phyloP scores from a whole-genome alignment of 2,888 invertebrate species.

The Auanema freiburgensis region DNA sequence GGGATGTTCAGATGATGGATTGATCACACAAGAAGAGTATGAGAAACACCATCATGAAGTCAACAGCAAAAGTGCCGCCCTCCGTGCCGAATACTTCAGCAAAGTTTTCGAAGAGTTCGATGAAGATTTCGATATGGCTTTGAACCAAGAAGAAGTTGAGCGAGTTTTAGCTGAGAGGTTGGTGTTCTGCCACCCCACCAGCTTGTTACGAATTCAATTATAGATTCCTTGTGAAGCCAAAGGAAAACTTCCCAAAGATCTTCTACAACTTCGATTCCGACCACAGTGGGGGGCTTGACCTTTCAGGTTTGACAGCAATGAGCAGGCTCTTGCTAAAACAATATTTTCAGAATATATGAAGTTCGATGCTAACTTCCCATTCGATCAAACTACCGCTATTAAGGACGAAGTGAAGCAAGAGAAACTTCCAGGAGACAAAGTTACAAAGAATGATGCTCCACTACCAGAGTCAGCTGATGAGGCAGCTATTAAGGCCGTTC shows the following conservation, averaged over 20 bases:
- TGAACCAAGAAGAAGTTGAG: conserved; percentile 47
- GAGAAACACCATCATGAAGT: conserved; percentile 50
- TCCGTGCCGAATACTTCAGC: conserved; percentile 53
- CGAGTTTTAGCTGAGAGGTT: conserved; percentile 44
- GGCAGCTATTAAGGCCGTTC: conserved; percentile 35
- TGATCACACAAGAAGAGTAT: conserved; percentile 48
- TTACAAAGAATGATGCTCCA: not conserved
- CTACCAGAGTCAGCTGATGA: conserved; percentile 22
- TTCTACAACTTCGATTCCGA: conserved; percentile 52
- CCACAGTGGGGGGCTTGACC: conserved; percentile 51
- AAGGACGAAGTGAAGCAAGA: conserved; percentile 13
- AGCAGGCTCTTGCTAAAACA: not conserved
- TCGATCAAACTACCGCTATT: conserved; percentile 52
- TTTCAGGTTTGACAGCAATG: conserved; percentile 11
- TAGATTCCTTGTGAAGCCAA: conserved; percentile 52
- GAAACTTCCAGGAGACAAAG: conserved; percentile 9
- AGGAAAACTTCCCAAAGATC: conserved; percentile 51
- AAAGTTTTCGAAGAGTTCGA: conserved; percentile 59
- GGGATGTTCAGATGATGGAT: conserved; percentile 45
- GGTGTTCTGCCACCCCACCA: too few species aligned
- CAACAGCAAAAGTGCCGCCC: conserved; percentile 45
- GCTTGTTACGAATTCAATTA: too few species aligned
- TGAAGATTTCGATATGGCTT: conserved; percentile 48
- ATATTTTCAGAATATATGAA: conserved; percentile 48
- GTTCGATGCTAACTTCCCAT: conserved; percentile 52